These are phyloP conservation scores for Crocuta crocuta DNA, from an alignment of 2,113 vertebrate genomes.

Conservation along the genomic window DNA sequence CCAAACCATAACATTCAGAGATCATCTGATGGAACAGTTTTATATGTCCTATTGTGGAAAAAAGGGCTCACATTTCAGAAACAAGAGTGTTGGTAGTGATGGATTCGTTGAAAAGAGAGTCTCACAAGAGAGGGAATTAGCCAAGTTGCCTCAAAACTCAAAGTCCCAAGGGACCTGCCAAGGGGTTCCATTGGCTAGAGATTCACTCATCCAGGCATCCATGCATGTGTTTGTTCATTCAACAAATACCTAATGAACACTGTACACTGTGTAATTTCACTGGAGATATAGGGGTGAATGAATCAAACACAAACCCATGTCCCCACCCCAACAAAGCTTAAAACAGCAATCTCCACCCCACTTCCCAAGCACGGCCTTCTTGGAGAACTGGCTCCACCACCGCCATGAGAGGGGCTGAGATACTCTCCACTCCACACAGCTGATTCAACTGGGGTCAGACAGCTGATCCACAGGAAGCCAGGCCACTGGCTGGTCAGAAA, in stretches of 20 bases:
- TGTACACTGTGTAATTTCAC: not conserved
- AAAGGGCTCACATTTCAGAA: not conserved
- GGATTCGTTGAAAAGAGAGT: not conserved
- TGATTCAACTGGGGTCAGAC: not conserved
- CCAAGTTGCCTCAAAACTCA: not conserved
- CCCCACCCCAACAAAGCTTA: not conserved
- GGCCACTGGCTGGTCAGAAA: not conserved
- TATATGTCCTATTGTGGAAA: not conserved
- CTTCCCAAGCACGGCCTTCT: not conserved
- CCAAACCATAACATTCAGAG: not conserved
- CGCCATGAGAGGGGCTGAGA: not conserved
- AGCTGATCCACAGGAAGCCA: not conserved
- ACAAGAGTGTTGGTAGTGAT: not conserved
- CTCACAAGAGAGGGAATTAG: not conserved
- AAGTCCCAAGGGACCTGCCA: not conserved
- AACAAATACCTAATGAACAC: not conserved
- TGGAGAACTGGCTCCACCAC: not conserved
- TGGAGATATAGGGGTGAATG: not conserved
- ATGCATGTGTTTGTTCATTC: not conserved
- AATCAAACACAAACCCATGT: not conserved
- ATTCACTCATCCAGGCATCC: not conserved
- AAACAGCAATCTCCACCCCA: not conserved
- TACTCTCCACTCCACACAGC: not conserved
- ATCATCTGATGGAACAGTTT: not conserved
- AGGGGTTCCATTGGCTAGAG: not conserved